Conservation (phyloP, 1,140 invertebrate genomes). For the Drosophila suzukii region DNA sequence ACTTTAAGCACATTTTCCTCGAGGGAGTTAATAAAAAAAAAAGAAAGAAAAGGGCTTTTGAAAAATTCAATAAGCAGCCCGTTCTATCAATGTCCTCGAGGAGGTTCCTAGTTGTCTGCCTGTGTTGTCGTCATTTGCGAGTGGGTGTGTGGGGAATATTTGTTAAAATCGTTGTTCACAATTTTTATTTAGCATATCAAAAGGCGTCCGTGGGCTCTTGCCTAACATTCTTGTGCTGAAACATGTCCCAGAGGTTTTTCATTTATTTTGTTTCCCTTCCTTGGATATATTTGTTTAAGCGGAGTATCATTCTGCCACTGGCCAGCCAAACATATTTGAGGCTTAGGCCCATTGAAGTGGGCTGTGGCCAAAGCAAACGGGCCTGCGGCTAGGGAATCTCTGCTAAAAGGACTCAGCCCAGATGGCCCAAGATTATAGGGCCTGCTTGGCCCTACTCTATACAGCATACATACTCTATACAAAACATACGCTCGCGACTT, state of each 20-base stretch:
- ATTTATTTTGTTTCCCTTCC: constrained; percentile 9
- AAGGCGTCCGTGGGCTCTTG: constrained; percentile 50
- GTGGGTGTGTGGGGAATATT: constrained; percentile 67
- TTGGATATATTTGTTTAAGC: constrained; percentile 51
- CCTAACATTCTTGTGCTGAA: constrained; percentile 45
- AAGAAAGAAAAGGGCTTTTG: constrained; percentile 46
- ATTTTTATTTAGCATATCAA: constrained; percentile 81
- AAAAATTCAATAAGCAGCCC: constrained; percentile 76
- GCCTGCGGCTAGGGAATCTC: constrained; percentile 46
- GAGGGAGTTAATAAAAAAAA: constrained; percentile 5
- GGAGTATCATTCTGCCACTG: constrained; percentile 32
- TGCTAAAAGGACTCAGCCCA: constrained; percentile 51
- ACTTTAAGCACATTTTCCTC: constrained; percentile 27
- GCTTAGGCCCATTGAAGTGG: constrained; percentile 48
- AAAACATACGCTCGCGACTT: neutral
- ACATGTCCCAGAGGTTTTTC: constrained; percentile 37
- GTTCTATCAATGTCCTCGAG: constrained; percentile 36
- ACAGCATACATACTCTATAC: neutral
- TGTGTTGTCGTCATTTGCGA: constrained; percentile 11
- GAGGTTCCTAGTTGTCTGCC: constrained; percentile 42
- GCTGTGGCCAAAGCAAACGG: constrained; percentile 57
- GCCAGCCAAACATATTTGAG: constrained; percentile 37
- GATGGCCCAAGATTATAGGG: constrained; percentile 45
- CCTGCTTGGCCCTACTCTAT: constrained; percentile 1
- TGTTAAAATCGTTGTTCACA: constrained; percentile 75